Evolutionary conservation across 1,140 invertebrate species (phyloP).

Genomic region (Trypoxylus dichotomus): DNA sequence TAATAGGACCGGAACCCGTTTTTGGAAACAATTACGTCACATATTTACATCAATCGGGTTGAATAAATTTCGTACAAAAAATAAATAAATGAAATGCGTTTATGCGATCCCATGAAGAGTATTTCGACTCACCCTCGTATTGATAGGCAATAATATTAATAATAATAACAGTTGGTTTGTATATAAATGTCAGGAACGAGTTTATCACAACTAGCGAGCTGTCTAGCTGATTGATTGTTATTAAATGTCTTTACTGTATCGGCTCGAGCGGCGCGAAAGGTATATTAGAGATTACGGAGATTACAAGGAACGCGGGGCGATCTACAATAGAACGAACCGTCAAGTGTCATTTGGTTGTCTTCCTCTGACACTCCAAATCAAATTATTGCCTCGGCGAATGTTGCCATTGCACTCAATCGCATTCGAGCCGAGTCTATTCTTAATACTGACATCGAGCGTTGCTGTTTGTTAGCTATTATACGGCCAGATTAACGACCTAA

Average conservation of each 20-base stretch:
- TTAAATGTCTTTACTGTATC: not conserved
- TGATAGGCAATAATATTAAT: too few species aligned
- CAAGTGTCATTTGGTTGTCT: not conserved
- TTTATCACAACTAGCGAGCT: not conserved
- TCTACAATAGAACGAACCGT: not conserved
- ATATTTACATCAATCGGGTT: too few species aligned
- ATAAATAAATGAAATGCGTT: too few species aligned
- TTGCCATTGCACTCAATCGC: not conserved
- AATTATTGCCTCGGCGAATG: not conserved
- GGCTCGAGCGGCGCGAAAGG: not conserved
- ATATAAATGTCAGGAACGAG: too few species aligned
- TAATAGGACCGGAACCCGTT: too few species aligned
- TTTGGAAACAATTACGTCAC: too few species aligned
- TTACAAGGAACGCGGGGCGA: not conserved
- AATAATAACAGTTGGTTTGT: too few species aligned
- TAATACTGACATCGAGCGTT: not conserved
- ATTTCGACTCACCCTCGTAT: too few species aligned
- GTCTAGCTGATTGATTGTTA: not conserved
- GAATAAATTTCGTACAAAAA: too few species aligned
- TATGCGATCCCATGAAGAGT: too few species aligned
- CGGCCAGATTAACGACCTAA: not conserved
- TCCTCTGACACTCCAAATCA: not conserved
- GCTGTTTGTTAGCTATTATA: not conserved
- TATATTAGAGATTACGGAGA: not conserved
- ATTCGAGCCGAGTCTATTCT: not conserved